Evolutionary conservation across 2,888 invertebrate species (phyloP).

Genomic region (Neocrepidodera transversa): DNA sequence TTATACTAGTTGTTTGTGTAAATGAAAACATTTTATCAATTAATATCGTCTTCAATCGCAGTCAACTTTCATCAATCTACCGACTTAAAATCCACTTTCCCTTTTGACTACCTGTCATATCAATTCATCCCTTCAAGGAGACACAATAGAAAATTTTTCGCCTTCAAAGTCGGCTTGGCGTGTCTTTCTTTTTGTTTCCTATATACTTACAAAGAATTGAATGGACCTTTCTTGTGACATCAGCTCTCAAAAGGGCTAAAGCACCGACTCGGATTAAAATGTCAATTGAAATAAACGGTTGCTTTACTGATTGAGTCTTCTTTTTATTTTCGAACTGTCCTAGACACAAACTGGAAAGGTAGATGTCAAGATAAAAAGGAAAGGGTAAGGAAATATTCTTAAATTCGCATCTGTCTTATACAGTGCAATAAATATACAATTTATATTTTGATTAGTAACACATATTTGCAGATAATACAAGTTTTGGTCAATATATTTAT

Average conservation of each 20-base stretch:
- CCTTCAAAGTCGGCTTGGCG: slow-evolving; percentile 22
- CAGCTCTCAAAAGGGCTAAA: slow-evolving; percentile 28
- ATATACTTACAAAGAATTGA: slow-evolving; percentile 3
- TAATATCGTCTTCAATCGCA: slow-evolving; percentile 27
- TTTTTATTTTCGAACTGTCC: slow-evolving; percentile 25
- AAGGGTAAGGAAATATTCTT: slow-evolving; percentile 5
- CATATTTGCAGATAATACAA: too few relatives aligned
- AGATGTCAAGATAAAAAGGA: slow-evolving; percentile 22
- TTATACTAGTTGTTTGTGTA: too few relatives aligned
- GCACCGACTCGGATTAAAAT: slow-evolving; percentile 39
- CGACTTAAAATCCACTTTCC: slow-evolving; percentile 28
- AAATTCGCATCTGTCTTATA: slow-evolving; percentile 10
- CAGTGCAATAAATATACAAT: too few relatives aligned
- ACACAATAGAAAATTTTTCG: slow-evolving; percentile 27
- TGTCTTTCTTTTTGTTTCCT: slow-evolving; percentile 13
- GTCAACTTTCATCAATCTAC: slow-evolving; percentile 32
- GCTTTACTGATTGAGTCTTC: slow-evolving; percentile 35
- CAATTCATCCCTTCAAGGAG: slow-evolving; percentile 28
- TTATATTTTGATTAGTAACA: too few relatives aligned
- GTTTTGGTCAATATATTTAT: too few relatives aligned
- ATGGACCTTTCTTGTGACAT: slow-evolving; percentile 20
- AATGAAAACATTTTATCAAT: too few relatives aligned
- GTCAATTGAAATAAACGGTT: slow-evolving; percentile 45
- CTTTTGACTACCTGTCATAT: slow-evolving; percentile 35
- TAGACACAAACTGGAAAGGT: too few relatives aligned